These are phyloP conservation scores for Bothrops jararaca DNA, from an alignment of 2,113 vertebrate species.

Conservation along the genomic window DNA sequence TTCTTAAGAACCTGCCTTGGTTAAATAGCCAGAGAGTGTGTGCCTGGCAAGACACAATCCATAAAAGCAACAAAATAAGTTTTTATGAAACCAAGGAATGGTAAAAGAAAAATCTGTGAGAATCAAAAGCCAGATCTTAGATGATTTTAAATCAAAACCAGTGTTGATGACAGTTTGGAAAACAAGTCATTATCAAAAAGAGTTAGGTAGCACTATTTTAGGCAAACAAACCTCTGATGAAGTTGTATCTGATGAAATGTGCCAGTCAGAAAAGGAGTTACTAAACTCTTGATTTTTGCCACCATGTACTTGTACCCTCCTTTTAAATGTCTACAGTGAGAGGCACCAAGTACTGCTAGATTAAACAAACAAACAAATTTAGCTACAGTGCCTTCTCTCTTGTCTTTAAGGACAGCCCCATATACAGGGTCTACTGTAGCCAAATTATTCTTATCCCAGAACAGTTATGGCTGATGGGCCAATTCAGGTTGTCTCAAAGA, in stretches of 20 bases:
- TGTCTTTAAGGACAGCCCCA: neutral
- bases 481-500: neutral
- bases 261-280: neutral
- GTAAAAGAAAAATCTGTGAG: neutral
- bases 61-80: neutral
- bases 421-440: neutral
- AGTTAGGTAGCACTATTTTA: neutral
- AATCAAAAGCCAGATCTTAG: neutral
- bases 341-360: neutral
- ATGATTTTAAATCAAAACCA: neutral
- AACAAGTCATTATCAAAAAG: neutral
- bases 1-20: neutral
- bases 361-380: neutral
- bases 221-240: neutral
- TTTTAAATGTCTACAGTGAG: neutral
- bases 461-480: neutral
- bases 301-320: neutral
- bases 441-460: neutral
- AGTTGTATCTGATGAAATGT: neutral
- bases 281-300: neutral
- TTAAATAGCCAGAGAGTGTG: neutral
- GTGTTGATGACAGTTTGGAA: neutral
- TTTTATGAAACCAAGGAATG: neutral
- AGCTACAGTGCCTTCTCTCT: neutral
- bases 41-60: neutral